These are phyloP conservation scores for Sisor rabdophorus DNA, from an alignment of 2,113 vertebrate species.

Conservation along the genomic window DNA sequence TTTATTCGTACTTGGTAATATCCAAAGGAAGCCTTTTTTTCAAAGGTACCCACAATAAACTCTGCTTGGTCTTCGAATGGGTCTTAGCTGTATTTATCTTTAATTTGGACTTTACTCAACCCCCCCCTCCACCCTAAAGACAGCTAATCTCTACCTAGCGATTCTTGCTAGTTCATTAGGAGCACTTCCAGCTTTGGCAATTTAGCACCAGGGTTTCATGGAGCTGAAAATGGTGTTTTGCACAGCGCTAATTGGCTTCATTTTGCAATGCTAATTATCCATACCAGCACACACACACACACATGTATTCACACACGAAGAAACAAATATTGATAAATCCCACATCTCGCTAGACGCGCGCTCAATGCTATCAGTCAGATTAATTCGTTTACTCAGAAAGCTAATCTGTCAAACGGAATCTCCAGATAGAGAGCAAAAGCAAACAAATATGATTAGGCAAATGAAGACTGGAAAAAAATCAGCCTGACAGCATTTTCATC, in stretches of 20 bases:
- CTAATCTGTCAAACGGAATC: constrained; percentile 59
- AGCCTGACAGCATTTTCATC: neutral
- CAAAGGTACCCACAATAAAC: neutral
- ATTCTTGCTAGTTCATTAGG: constrained; percentile 49
- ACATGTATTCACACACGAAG: neutral
- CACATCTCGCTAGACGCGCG: constrained; percentile 51
- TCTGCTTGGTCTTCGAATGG: constrained; percentile 6
- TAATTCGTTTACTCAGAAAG: constrained; percentile 52
- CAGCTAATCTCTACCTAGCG: constrained; percentile 40
- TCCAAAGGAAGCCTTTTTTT: constrained; percentile 4
- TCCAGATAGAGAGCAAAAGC: constrained; percentile 51
- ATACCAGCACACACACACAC: neutral
- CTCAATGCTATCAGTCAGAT: constrained; percentile 44
- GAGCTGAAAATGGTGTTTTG: constrained; percentile 50
- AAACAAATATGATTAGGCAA: constrained; percentile 46
- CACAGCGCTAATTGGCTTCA: constrained; percentile 47
- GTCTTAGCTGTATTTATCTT: constrained; percentile 32
- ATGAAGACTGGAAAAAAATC: neutral
- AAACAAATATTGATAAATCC: constrained; percentile 56
- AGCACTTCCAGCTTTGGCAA: constrained; percentile 44
- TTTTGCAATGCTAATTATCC: constrained; percentile 58
- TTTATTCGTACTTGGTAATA: neutral
- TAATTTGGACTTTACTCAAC: constrained; percentile 1
- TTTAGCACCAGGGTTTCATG: constrained; percentile 45
- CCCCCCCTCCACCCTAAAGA: constrained; percentile 14